Percentiles rank a stretch among this genome's conserved stretches.
These are phyloP conservation scores for Masnerella sp. DNA, from an alignment of 2,888 invertebrate genomes.

Conservation along the genomic window DNA sequence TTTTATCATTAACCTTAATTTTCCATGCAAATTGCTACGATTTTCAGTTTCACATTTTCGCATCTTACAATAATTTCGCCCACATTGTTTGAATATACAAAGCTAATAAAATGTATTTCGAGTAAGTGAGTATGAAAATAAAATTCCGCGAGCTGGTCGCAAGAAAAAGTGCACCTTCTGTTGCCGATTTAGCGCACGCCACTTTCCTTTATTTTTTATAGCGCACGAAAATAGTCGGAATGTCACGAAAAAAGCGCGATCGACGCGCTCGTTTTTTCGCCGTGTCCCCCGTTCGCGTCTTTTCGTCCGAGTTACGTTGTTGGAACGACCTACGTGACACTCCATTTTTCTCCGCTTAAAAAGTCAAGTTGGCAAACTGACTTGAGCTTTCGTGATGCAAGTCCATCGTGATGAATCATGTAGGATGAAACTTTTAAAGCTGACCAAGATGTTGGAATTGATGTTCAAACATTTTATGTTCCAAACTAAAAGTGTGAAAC, in stretches of 20 bases:
- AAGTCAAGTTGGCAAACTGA: slow-evolving; percentile 32
- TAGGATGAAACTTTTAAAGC: slow-evolving; percentile 9
- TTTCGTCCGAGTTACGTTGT: too few species aligned
- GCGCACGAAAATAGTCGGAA: slow-evolving; percentile 31
- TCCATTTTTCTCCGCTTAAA: slow-evolving; percentile 29
- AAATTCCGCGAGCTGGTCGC: slow-evolving; percentile 17
- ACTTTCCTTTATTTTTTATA: slow-evolving; percentile 26
- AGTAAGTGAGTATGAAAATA: slow-evolving; percentile 23
- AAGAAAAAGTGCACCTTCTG: slow-evolving; percentile 39
- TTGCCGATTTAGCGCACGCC: slow-evolving; percentile 25
- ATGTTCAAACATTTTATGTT: neutral
- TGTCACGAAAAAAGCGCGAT: slow-evolving; percentile 15
- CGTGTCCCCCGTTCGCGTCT: neutral
- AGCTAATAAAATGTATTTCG: slow-evolving; percentile 33
- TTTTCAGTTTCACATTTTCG: neutral
- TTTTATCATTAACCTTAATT: too few species aligned
- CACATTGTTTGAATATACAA: neutral
- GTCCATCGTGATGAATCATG: slow-evolving; percentile 21
- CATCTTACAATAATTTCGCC: neutral
- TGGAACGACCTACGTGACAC: slow-evolving; percentile 36
- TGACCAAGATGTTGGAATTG: slow-evolving; percentile 13
- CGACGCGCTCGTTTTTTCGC: slow-evolving; percentile 7
- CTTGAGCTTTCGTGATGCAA: slow-evolving; percentile 19
- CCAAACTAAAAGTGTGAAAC: too few species aligned
- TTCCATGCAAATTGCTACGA: too few species aligned